These are phyloP conservation scores for Adoxophyes honmai DNA, from an alignment of 1,140 invertebrate genomes.

Conservation along the genomic window DNA sequence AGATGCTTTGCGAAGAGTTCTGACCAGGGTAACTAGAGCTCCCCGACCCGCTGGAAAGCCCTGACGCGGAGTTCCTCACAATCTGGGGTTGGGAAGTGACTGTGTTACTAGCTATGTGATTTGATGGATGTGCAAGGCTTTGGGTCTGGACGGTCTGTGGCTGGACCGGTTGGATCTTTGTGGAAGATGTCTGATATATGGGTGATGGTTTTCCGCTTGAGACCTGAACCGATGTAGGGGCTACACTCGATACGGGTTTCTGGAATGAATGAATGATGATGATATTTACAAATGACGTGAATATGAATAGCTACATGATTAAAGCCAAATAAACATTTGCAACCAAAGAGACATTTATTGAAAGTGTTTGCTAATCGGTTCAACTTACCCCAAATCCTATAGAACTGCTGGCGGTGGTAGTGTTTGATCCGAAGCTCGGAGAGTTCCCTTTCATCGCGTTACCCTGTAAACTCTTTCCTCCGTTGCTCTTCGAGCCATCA, in stretches of 20 bases:
- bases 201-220: conserved; percentile 83
- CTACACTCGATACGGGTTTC: conserved; percentile 88
- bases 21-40: conserved; percentile 51
- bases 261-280: conserved; percentile 66
- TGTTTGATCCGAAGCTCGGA: conserved; percentile 54
- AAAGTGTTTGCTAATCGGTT: not conserved
- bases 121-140: conserved; percentile 59
- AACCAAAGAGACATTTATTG: conserved; percentile 15
- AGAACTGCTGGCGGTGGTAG: conserved; percentile 56
- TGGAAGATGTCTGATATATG: conserved; percentile 88
- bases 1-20: conserved; percentile 68
- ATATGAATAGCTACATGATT: conserved; percentile 23
- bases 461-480: conserved; percentile 49
- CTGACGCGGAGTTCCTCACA: conserved; percentile 69
- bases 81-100: conserved; percentile 71
- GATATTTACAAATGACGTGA: conserved; percentile 64
- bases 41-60: conserved; percentile 53
- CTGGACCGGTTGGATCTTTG: conserved; percentile 88
- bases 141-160: conserved; percentile 82
- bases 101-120: conserved; percentile 64
- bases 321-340: conserved; percentile 16
- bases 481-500: conserved; percentile 45
- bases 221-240: conserved; percentile 84
- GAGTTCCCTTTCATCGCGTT: conserved; percentile 61
- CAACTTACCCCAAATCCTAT: conserved; percentile 69